Evolutionary conservation across 2,113 vertebrate species (phyloP).

Genomic region (Tenrec ecaudatus): DNA sequence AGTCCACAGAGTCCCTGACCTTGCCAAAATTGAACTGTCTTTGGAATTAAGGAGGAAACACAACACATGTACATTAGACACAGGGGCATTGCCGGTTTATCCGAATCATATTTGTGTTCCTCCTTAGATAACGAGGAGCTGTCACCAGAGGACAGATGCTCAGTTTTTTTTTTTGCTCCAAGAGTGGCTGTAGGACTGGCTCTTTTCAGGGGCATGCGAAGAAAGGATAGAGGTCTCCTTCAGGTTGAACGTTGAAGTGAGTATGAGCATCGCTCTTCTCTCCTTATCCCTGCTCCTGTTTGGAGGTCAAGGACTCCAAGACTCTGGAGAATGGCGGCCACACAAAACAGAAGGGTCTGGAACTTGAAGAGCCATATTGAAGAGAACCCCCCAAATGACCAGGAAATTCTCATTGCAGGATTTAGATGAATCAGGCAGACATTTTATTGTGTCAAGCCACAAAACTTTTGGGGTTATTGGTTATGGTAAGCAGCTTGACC

Average conservation of each 20-base stretch:
- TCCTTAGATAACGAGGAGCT: neutral
- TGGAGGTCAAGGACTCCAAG: neutral
- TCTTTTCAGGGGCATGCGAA: neutral
- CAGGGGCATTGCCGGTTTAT: neutral
- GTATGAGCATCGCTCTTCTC: neutral
- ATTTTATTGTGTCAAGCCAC: neutral
- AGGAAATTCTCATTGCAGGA: neutral
- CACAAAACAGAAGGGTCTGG: neutral
- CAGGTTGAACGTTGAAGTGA: neutral
- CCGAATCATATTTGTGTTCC: neutral
- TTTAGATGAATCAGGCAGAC: constrained; percentile 13
- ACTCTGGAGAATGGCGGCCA: neutral
- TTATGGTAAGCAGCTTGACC: neutral
- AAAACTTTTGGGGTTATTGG: neutral
- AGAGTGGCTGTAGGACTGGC: neutral
- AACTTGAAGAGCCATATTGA: neutral
- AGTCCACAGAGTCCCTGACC: neutral
- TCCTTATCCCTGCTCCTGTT: neutral
- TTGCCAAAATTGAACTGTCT: neutral
- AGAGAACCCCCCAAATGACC: neutral
- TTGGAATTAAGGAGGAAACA: constrained; percentile 19
- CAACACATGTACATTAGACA: neutral
- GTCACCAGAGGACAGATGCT: neutral
- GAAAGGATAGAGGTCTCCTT: neutral
- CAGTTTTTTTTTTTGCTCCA: neutral